These are phyloP conservation scores for Frieseomelitta varia DNA, from an alignment of 1,140 invertebrate genomes.

Conservation along the genomic window DNA sequence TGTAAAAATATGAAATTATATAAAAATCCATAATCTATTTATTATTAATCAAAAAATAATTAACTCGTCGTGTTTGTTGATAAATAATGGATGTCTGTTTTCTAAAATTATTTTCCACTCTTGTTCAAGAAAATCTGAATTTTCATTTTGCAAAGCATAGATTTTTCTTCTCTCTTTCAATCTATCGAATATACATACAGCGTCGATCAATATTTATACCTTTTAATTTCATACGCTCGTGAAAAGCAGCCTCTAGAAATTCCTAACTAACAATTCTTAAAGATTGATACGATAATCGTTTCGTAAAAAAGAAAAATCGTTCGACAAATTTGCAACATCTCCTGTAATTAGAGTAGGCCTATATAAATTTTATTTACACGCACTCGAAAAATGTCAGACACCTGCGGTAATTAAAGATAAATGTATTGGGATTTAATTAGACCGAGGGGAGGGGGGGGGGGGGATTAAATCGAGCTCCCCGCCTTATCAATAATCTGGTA, in stretches of 20 bases:
- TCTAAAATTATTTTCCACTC: not conserved
- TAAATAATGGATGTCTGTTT: no score
- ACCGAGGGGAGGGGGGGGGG: not conserved
- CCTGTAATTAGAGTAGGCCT: no score
- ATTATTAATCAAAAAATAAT: no score
- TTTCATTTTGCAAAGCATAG: not conserved
- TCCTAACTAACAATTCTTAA: not conserved
- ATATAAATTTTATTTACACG: not conserved
- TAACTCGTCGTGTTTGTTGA: no score
- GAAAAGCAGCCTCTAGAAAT: not conserved
- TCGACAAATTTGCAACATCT: no score
- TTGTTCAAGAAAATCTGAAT: no score
- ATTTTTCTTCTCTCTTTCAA: not conserved
- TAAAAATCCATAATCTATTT: no score
- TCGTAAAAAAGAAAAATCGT: not conserved
- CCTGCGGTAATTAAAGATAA: not conserved
- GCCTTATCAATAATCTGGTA: not conserved
- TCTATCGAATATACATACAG: not conserved
- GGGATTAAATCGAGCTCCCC: not conserved
- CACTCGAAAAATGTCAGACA: not conserved
- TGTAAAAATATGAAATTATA: no score
- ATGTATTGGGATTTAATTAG: not conserved
- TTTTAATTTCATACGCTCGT: not conserved
- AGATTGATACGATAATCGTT: not conserved
- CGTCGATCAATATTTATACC: not conserved